Conservation (phyloP, 92 coral and sea anemone genomes). For the Epizoanthus illoricatus region DNA sequence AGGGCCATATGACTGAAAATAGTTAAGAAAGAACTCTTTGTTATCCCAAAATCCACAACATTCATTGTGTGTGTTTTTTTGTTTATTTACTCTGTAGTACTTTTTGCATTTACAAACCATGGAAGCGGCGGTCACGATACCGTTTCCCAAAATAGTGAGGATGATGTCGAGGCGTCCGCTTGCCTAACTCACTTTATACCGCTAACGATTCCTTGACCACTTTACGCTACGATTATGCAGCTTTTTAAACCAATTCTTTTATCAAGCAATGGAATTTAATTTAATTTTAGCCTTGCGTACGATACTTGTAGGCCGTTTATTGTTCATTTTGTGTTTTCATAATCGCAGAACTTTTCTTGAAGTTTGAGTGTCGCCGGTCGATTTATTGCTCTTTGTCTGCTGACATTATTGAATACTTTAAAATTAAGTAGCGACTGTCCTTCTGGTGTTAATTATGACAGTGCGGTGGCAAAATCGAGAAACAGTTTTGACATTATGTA, state of each 20-base stretch:
- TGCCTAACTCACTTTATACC: neutral
- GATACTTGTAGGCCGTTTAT: slow-evolving; percentile 5
- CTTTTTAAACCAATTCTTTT: slow-evolving; percentile 19
- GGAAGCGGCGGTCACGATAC: neutral
- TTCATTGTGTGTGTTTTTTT: neutral
- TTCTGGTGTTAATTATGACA: neutral
- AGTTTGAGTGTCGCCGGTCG: neutral
- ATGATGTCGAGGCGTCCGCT: neutral
- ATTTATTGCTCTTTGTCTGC: slow-evolving; percentile 6
- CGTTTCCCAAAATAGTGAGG: neutral
- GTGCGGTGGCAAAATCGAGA: neutral
- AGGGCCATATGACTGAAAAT: slow-evolving; percentile 5
- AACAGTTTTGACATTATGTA: neutral
- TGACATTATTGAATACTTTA: neutral
- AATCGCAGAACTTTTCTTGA: neutral
- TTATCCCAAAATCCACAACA: neutral
- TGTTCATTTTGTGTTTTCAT: slow-evolving; percentile 14
- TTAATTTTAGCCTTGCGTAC: slow-evolving; percentile 15
- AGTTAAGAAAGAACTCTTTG: neutral
- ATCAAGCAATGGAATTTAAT: slow-evolving; percentile 1
- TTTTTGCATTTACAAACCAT: neutral
- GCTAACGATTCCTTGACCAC: neutral
- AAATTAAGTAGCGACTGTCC: neutral
- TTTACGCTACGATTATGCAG: slow-evolving; percentile 8
- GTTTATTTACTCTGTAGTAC: slow-evolving; percentile 6